These are phyloP conservation scores for Zeugodacus cucurbitae DNA, from an alignment of 1,140 invertebrate genomes.

Conservation along the genomic window DNA sequence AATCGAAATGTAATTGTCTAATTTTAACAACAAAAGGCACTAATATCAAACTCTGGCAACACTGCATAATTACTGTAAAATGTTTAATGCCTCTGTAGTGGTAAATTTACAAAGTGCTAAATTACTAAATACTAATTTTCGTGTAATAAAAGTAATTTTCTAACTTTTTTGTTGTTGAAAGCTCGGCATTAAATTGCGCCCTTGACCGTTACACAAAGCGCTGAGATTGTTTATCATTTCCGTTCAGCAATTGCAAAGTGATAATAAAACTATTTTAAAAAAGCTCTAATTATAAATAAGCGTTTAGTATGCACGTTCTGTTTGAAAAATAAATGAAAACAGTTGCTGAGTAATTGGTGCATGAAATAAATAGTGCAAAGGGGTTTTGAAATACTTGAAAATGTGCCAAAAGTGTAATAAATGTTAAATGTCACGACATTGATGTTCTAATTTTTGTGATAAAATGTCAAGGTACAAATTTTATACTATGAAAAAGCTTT, in stretches of 20 bases:
- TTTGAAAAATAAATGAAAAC: not conserved
- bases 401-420: too few species aligned
- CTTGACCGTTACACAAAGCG: conserved; percentile 18
- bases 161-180: not conserved
- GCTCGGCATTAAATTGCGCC: not conserved
- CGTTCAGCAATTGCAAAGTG: not conserved
- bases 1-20: conserved; percentile 34
- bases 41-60: conserved; percentile 12
- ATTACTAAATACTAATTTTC: conserved; percentile 25
- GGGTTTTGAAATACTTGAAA: not conserved
- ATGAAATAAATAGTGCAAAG: not conserved
- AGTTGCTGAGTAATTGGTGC: not conserved
- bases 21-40: conserved; percentile 9
- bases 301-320: not conserved
- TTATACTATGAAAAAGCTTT: too few species aligned
- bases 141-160: not conserved
- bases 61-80: not conserved
- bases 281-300: not conserved
- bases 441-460: too few species aligned
- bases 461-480: too few species aligned
- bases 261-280: not conserved
- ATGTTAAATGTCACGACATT: too few species aligned
- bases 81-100: not conserved
- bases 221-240: too few species aligned
- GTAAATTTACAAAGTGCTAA: conserved; percentile 9